Conservation (phyloP, 37 sponge, comb jelly and placozoan species). For the Haliclona indistincta region DNA sequence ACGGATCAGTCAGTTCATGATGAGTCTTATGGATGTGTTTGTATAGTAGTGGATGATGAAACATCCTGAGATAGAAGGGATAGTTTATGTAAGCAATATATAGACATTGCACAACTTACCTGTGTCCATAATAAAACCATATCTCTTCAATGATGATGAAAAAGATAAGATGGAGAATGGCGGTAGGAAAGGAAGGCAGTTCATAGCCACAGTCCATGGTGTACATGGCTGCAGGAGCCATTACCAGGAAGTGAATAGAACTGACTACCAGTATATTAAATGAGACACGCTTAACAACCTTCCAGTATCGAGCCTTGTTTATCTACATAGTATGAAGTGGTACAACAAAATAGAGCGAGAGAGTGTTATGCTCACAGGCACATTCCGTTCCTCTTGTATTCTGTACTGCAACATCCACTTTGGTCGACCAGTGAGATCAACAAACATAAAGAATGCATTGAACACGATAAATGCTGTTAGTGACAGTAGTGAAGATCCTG, state of each 20-base stretch:
- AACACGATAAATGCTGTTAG: slow-evolving; percentile 1
- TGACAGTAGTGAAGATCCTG: background rate
- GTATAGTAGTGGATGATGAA: slow-evolving; percentile 85
- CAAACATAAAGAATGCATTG: slow-evolving; percentile 53
- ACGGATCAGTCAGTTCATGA: slow-evolving; percentile 89
- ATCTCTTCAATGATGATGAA: slow-evolving; percentile 64
- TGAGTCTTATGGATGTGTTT: slow-evolving; percentile 86
- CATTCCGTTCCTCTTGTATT: slow-evolving; percentile 79
- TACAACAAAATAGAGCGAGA: too few relatives aligned
- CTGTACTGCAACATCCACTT: slow-evolving; percentile 72
- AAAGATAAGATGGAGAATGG: slow-evolving; percentile 53
- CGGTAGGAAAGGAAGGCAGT: slow-evolving; percentile 67
- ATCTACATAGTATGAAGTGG: background rate
- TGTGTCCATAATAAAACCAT: slow-evolving; percentile 86
- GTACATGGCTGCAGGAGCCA: slow-evolving; percentile 33
- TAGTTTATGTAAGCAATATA: background rate
- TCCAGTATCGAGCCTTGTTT: slow-evolving; percentile 68
- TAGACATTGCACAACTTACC: slow-evolving; percentile 50
- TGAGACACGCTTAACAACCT: slow-evolving; percentile 27
- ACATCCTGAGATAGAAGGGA: slow-evolving; percentile 39
- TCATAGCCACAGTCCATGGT: slow-evolving; percentile 39
- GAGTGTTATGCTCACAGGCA: slow-evolving; percentile 67
- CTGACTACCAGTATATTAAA: slow-evolving; percentile 64
- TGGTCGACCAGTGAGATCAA: slow-evolving; percentile 86
- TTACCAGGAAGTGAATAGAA: slow-evolving; percentile 43